Conservation (phyloP, 2,888 invertebrate genomes). For the Tupiocoris notatus region DNA sequence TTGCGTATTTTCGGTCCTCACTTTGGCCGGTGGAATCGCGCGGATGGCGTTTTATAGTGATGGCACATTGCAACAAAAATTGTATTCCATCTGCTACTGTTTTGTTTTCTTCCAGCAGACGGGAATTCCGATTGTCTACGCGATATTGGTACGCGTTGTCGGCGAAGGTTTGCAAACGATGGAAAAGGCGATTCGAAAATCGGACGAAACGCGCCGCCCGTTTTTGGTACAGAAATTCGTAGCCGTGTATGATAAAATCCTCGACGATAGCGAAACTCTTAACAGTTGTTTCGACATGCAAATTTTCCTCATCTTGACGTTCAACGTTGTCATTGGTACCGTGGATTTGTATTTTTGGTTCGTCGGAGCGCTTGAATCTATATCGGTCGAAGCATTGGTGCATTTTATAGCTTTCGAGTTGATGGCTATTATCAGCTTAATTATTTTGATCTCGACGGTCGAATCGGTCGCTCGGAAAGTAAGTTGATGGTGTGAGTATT, state of each 20-base stretch:
- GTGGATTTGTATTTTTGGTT: not conserved
- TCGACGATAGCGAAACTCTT: not conserved
- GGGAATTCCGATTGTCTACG: not conserved
- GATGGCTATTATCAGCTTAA: not conserved
- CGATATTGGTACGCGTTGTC: not conserved
- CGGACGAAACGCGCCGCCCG: too few species aligned
- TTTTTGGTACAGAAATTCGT: not conserved
- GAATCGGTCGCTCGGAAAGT: not conserved
- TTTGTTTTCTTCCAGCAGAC: not conserved
- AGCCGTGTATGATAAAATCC: not conserved
- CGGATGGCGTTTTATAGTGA: too few species aligned
- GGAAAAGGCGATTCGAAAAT: not conserved
- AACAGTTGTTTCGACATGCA: conserved; percentile 1
- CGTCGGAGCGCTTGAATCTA: too few species aligned
- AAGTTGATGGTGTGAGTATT: too few species aligned
- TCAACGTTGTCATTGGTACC: not conserved
- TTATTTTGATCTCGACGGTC: not conserved
- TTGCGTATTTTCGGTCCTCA: too few species aligned
- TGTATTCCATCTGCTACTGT: not conserved
- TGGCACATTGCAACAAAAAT: too few species aligned
- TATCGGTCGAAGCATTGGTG: not conserved
- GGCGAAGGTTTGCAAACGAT: not conserved
- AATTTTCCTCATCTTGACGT: not conserved
- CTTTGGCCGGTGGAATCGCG: too few species aligned
- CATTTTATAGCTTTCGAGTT: not conserved